Percentiles rank a stretch among this genome's conserved stretches.
Evolutionary conservation across 2,888 invertebrate genomes (phyloP).

Genomic region (Acronicta psi): DNA sequence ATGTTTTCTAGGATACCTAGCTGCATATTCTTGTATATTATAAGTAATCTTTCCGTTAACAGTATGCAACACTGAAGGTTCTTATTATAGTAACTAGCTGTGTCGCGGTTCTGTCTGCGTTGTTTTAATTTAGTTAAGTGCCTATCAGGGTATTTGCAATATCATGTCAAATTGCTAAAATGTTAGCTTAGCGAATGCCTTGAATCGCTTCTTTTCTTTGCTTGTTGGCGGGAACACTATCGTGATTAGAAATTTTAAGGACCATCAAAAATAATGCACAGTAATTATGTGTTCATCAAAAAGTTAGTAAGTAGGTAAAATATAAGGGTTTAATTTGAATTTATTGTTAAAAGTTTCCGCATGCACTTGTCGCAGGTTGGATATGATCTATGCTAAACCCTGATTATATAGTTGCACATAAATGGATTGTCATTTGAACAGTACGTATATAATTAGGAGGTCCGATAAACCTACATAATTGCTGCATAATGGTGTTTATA

Average conservation of each 20-base stretch:
- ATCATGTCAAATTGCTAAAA: no score
- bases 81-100: no score
- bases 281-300: conserved; percentile 15
- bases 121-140: no score
- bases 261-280: conserved; percentile 2
- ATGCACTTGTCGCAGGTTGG: no score
- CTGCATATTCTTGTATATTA: not conserved
- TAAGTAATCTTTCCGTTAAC: not conserved
- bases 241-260: not conserved
- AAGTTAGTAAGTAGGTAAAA: conserved; percentile 18
- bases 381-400: not conserved
- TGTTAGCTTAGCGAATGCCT: no score
- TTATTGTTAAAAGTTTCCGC: conserved; percentile 37
- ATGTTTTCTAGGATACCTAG: not conserved
- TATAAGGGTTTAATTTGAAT: conserved; percentile 30
- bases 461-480: not conserved
- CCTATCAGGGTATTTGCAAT: no score
- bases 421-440: conserved; percentile 9
- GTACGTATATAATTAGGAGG: conserved; percentile 18
- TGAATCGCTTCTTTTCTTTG: no score
- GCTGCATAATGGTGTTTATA: not conserved
- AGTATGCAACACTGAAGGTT: conserved; percentile 14
- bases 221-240: no score
- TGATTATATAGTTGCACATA: not conserved
- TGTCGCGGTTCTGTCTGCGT: no score